Percentiles rank a stretch among this genome's conserved stretches.
These are phyloP conservation scores for Tromatobia lineatoria DNA, from an alignment of 2,888 invertebrate species.

Conservation along the genomic window DNA sequence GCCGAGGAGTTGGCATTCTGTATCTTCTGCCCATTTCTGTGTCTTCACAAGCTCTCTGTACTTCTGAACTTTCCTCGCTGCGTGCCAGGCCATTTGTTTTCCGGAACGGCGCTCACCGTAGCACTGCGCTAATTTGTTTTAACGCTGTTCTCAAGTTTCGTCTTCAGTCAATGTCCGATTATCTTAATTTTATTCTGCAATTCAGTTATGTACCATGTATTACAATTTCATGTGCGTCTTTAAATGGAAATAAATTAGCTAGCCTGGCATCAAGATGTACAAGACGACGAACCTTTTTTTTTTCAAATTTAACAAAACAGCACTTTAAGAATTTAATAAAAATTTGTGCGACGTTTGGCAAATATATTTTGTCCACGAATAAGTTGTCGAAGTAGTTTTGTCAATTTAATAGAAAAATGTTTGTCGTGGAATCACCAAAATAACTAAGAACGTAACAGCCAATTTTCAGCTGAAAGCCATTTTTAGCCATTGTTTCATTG, in stretches of 20 bases:
- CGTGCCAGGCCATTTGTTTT: conserved; percentile 54
- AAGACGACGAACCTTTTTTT: too few species aligned
- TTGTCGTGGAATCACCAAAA: too few species aligned
- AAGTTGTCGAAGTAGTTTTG: too few species aligned
- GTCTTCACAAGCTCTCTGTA: neutral
- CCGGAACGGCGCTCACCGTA: conserved; percentile 16
- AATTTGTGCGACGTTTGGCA: too few species aligned
- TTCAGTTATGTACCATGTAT: neutral
- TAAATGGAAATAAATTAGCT: neutral
- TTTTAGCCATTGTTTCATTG: too few species aligned
- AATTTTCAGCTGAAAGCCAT: too few species aligned
- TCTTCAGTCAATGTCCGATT: conserved; percentile 53
- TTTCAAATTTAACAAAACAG: too few species aligned
- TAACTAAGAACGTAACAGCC: too few species aligned
- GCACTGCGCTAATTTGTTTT: conserved; percentile 54
- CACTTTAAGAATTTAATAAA: too few species aligned
- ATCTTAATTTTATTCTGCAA: conserved; percentile 34
- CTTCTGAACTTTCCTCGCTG: conserved; percentile 59
- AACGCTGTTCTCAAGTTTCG: conserved; percentile 39
- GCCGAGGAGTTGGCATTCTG: neutral
- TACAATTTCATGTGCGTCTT: neutral
- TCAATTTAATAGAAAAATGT: too few species aligned
- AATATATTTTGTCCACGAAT: too few species aligned
- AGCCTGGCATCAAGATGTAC: neutral
- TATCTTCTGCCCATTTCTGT: conserved; percentile 17